Base-by-base conservation (phyloP, 2,113 vertebrate species). In the Lamprotornis superbus region DNA sequence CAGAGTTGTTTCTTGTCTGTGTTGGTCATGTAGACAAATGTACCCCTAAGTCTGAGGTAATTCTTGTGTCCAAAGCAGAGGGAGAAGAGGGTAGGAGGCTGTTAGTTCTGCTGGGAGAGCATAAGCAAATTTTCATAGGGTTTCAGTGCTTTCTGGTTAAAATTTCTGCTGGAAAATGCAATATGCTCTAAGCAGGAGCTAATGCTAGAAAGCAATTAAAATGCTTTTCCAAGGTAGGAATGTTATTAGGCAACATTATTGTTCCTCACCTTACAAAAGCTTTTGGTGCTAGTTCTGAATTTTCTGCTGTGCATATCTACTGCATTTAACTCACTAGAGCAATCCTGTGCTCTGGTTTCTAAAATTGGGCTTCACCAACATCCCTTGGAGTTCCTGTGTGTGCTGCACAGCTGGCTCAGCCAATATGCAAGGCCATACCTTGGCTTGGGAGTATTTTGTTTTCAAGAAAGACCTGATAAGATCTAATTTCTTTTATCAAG, bases 1-100 rank as follows among this genome's bases (percentile, higher is more conserved):
- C 0, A 0, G 17, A 65, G 12, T 18, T 33, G 10, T 8, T 47
- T 15, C 35, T 35, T 30, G 2, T 52, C 73, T 33, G 21, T n/a
- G 35, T 10, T 79, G 63, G 67, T 33, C 39, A 52, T 28, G 22
- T 17, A 39, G 53, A 37, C 17, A 83, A 40, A 12, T 11, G 20
- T 11, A 12, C 12, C 35, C 7, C 15, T 15, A 13, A 1, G 3
- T 46, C 55, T 25, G 64, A 61, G 20, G 4, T 42, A 20, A 44
- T 77, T 89, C 39, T 11, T 52, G 18, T 6, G 7, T 46, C 39
- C 73, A 69, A 67, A 79, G 9, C 8, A 8, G 67, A 67, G 39
- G 37, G 8, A 33, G 52, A 21, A 10, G 17, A 25, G 31, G 19
- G 19, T 50, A 44, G 53, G 50, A 88, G 49, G 49, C 47, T 64